Conservation (phyloP, 2,797 vertebrate genomes). For the Rachycentron canadum region DNA sequence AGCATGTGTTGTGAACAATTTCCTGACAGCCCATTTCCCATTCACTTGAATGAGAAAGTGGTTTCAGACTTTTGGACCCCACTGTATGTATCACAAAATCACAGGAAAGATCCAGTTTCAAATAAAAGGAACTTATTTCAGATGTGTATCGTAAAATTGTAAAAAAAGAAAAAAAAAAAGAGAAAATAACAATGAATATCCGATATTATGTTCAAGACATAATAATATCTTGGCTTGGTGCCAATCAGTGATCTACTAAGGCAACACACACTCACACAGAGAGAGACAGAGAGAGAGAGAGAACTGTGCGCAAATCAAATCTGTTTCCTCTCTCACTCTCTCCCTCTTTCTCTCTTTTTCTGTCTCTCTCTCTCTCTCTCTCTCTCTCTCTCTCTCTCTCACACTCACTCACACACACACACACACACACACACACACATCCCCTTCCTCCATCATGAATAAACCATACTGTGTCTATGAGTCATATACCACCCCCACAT, state of each 20-base stretch:
- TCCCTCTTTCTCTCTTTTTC: slow-evolving; percentile 37
- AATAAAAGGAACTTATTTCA: slow-evolving; percentile 36
- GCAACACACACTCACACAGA: slow-evolving; percentile 44
- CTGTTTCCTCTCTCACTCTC: slow-evolving; percentile 61
- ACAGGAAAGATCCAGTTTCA: slow-evolving; percentile 28
- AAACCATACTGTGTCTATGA: slow-evolving; percentile 87
- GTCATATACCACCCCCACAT: slow-evolving; percentile 86
- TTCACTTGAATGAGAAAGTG: too few species aligned
- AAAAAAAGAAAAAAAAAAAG: slow-evolving; percentile 15
- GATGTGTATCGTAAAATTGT: slow-evolving; percentile 35
- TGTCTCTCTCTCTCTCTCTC: slow-evolving; percentile 19
- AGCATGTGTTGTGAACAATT: slow-evolving; percentile 10
- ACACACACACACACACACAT: slow-evolving; percentile 67
- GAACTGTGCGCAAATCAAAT: slow-evolving; percentile 71
- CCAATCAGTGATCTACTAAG: slow-evolving; percentile 78
- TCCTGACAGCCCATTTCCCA: not conserved
- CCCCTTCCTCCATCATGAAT: slow-evolving; percentile 87
- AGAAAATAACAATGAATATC: slow-evolving; percentile 55
- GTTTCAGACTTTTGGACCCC: too few species aligned
- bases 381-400: slow-evolving; percentile 32
- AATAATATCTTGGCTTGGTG: slow-evolving; percentile 78
- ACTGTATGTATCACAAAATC: slow-evolving; percentile 8
- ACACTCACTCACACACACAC: slow-evolving; percentile 40
- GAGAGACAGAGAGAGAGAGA: slow-evolving; percentile 1
- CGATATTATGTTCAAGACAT: slow-evolving; percentile 74